Evolutionary conservation across 2,113 vertebrate species (phyloP).

Genomic region (Calcarius ornatus): DNA sequence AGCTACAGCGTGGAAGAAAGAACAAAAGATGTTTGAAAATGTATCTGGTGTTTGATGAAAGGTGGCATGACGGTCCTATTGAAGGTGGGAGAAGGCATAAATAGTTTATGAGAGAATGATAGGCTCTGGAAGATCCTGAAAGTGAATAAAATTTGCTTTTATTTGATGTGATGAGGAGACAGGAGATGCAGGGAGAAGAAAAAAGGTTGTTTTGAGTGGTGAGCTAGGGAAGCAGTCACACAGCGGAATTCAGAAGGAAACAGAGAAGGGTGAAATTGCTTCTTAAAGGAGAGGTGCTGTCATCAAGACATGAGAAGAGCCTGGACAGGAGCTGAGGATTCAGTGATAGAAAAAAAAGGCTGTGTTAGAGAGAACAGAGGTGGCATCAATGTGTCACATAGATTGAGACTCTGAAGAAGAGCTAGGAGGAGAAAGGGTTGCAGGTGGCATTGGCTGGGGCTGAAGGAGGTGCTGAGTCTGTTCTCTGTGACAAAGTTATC

Average conservation of each 20-base stretch:
- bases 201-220: not conserved
- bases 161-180: slow-evolving; percentile 7
- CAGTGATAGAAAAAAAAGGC: not conserved
- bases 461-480: not conserved
- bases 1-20: not conserved
- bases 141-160: slow-evolving; percentile 29
- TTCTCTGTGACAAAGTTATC: not conserved
- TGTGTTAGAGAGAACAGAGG: not conserved
- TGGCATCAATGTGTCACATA: fast-evolving
- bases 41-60: slow-evolving; percentile 14
- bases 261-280: not conserved
- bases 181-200: not conserved
- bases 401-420: not conserved
- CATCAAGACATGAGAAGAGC: not conserved
- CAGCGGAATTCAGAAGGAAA: not conserved
- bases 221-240: not conserved
- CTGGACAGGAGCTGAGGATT: not conserved
- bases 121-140: not conserved
- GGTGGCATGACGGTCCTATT: not conserved
- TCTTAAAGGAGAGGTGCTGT: not conserved
- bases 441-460: not conserved
- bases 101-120: slow-evolving; percentile 25
- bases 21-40: slow-evolving; percentile 33
- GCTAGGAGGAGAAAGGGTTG: not conserved
- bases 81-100: slow-evolving; percentile 23